Conservation (phyloP, 2,797 vertebrate species). For the Hipposideros larvatus region DNA sequence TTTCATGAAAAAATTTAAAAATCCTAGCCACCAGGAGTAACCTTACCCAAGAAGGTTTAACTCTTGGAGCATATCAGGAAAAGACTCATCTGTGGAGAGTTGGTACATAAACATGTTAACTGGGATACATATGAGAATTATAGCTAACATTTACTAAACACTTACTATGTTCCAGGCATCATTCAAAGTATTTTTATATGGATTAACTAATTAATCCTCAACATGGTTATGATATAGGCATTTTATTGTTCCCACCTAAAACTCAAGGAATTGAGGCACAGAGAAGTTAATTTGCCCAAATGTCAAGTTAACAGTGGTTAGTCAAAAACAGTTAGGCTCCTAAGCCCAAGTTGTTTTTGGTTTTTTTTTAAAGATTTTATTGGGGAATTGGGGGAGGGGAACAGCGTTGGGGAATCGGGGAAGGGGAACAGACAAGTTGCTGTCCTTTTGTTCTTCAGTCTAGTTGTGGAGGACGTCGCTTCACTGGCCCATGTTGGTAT, state of each 20-base stretch:
- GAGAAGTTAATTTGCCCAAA: constrained; percentile 15
- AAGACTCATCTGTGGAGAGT: neutral
- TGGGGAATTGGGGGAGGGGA: no score
- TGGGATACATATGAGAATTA: neutral
- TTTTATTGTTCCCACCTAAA: constrained; percentile 26
- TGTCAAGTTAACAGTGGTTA: constrained; percentile 22
- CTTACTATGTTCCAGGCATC: constrained; percentile 19
- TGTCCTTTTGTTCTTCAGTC: no score
- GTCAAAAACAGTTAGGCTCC: neutral
- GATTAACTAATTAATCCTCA: constrained; percentile 42
- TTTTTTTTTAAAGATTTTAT: no score
- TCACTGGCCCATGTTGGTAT: no score
- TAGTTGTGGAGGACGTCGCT: no score
- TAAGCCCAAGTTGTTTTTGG: neutral
- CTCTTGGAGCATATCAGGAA: neutral
- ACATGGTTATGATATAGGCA: neutral
- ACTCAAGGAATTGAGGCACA: neutral
- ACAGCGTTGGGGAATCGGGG: no score
- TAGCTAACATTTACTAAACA: neutral
- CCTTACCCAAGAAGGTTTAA: constrained; percentile 10
- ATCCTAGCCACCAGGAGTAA: neutral
- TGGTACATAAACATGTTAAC: constrained; percentile 33
- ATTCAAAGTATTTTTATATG: constrained; percentile 8
- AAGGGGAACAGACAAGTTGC: no score
- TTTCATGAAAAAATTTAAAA: neutral